A percentile compares a stretch with the other conserved stretches of the same genome.
phyloP scores from a whole-genome alignment of 2,888 invertebrate species.

The Acanthacorydalis orientalis region DNA sequence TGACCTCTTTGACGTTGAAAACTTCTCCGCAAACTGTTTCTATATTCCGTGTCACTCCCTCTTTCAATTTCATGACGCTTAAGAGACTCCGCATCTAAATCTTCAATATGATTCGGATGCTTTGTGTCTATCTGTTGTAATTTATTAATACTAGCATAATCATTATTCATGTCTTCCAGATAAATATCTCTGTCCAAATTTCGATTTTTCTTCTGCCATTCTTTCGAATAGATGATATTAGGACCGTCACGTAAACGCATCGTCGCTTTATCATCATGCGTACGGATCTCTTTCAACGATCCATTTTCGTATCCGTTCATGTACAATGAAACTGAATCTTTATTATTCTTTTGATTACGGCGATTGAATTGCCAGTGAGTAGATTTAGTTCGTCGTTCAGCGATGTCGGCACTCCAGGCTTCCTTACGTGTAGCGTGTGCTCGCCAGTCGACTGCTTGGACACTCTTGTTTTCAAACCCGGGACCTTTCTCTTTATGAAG shows the following conservation, averaged over 20 bases:
- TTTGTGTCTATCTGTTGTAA: conserved; percentile 27
- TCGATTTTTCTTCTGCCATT: conserved; percentile 25
- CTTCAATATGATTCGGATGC: conserved; percentile 21
- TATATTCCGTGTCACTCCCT: conserved; percentile 46
- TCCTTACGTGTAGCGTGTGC: conserved; percentile 41
- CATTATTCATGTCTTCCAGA: conserved; percentile 40
- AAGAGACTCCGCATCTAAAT: conserved; percentile 54
- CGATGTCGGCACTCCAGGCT: conserved; percentile 72
- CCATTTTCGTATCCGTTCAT: conserved; percentile 6
- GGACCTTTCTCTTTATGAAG: conserved; percentile 52
- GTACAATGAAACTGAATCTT: conserved; percentile 32
- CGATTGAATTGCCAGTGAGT: conserved; percentile 61
- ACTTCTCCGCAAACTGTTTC: conserved; percentile 17
- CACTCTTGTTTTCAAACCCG: conserved; percentile 55
- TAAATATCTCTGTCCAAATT: conserved; percentile 29
- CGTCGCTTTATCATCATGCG: conserved; percentile 7
- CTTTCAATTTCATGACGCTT: conserved; percentile 61
- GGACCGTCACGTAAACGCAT: conserved; percentile 29
- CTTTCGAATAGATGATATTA: conserved; percentile 36
- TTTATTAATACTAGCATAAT: conserved; percentile 34
- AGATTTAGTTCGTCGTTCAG: conserved; percentile 46
- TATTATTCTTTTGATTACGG: conserved; percentile 33
- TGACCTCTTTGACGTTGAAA: conserved; percentile 23
- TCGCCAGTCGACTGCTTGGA: conserved; percentile 60
- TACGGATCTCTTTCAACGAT: conserved; percentile 3